Conservation (phyloP, 2,113 vertebrate species). For the Pica pica region DNA sequence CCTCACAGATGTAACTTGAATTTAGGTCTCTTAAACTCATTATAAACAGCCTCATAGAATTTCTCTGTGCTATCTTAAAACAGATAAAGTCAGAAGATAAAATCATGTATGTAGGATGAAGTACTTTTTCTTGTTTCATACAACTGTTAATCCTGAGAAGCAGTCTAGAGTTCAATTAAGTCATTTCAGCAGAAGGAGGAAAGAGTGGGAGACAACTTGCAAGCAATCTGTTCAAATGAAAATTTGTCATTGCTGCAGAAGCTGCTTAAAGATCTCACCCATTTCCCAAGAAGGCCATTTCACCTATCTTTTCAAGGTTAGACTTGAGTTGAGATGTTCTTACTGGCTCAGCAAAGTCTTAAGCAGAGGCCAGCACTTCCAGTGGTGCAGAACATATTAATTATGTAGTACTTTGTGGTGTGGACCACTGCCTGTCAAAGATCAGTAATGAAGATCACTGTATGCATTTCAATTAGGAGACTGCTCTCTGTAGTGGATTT, state of each 20-base stretch:
- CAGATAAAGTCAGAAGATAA: not conserved
- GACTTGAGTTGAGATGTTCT: not conserved
- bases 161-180: constrained; percentile 30
- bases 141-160: not conserved
- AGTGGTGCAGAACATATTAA: constrained; percentile 12
- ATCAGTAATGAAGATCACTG: not conserved
- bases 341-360: constrained; percentile 2
- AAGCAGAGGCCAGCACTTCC: not conserved
- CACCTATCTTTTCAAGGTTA: not conserved
- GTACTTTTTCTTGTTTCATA: not conserved
- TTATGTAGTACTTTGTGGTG: constrained; percentile 3
- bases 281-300: not conserved
- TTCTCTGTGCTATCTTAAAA: not conserved
- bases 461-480: not conserved
- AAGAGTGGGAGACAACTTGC: constrained; percentile 38
- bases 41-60: not conserved
- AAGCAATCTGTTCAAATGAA: constrained; percentile 6
- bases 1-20: not conserved
- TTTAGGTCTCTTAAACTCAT: not conserved
- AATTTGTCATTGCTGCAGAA: constrained; percentile 11
- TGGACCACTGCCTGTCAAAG: not conserved
- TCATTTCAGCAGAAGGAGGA: constrained; percentile 9
- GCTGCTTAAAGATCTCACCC: not conserved
- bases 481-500: not conserved
- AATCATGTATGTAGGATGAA: not conserved